Evolutionary conservation across 2,888 invertebrate species (phyloP).

Genomic region (Rhagium mordax): DNA sequence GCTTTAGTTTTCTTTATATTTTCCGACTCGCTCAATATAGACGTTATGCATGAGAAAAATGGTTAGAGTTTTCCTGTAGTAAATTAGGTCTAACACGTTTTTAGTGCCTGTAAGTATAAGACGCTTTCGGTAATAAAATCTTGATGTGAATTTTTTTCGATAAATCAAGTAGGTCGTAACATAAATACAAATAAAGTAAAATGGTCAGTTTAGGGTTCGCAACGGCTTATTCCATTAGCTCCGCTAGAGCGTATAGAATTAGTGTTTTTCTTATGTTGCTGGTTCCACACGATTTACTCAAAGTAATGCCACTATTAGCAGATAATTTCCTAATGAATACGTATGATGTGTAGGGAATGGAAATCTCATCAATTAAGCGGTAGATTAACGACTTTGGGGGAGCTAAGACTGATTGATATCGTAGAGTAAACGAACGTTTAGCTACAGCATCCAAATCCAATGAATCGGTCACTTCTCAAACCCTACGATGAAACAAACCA

Average conservation of each 20-base stretch:
- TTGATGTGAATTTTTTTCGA: slow-evolving; percentile 44
- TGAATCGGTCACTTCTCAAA: slow-evolving; percentile 54
- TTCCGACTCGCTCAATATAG: too few species aligned
- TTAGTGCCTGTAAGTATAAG: background rate
- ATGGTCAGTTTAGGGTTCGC: slow-evolving; percentile 48
- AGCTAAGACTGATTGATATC: slow-evolving; percentile 63
- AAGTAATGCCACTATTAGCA: slow-evolving; percentile 64
- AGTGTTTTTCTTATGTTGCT: slow-evolving; percentile 50
- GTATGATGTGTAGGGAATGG: slow-evolving; percentile 64
- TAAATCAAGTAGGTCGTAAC: slow-evolving; percentile 51
- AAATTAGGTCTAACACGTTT: too few species aligned
- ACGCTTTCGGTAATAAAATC: slow-evolving; percentile 42
- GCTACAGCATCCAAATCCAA: slow-evolving; percentile 48
- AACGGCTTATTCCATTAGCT: slow-evolving; percentile 50
- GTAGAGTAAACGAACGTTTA: slow-evolving; percentile 47
- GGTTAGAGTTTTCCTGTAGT: too few species aligned
- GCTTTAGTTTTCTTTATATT: too few species aligned
- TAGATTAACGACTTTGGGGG: slow-evolving; percentile 63
- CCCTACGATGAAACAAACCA: slow-evolving; percentile 56
- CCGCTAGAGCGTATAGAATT: slow-evolving; percentile 41
- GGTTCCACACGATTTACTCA: slow-evolving; percentile 61
- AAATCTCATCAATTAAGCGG: slow-evolving; percentile 64
- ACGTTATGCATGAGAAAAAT: too few species aligned
- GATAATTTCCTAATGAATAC: slow-evolving; percentile 67
- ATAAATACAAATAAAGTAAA: slow-evolving; percentile 54